Percentiles rank a stretch among this genome's conserved stretches.
Conservation (phyloP, 2,797 vertebrate species). For the Falco naumanni region DNA sequence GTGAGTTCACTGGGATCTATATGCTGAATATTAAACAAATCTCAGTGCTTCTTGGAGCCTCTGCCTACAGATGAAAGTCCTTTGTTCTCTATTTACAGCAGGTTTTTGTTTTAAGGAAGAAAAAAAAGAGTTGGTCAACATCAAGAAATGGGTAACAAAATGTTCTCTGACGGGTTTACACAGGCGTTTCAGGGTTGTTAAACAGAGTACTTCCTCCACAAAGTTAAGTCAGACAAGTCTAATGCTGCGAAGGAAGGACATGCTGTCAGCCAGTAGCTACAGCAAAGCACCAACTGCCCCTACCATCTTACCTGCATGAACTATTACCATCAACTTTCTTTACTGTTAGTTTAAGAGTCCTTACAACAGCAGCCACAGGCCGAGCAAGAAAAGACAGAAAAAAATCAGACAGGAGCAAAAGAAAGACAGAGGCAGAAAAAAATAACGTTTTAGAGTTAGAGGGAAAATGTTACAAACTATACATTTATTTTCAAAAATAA, state of each 20-base stretch:
- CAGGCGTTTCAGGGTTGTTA: slow-evolving; percentile 28
- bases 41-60: background rate
- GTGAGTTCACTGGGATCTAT: background rate
- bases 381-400: slow-evolving; percentile 84
- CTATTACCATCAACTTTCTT: slow-evolving; percentile 91
- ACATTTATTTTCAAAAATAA: slow-evolving; percentile 29
- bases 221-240: slow-evolving; percentile 43
- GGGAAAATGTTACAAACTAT: slow-evolving; percentile 21
- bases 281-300: slow-evolving; percentile 73
- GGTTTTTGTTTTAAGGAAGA: background rate
- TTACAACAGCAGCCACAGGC: slow-evolving; percentile 79
- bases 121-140: background rate
- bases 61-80: background rate
- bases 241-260: slow-evolving; percentile 22
- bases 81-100: background rate
- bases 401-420: slow-evolving; percentile 73
- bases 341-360: slow-evolving; percentile 91
- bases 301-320: slow-evolving; percentile 88
- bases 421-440: slow-evolving; percentile 69
- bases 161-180: slow-evolving; percentile 12
- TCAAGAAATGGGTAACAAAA: background rate
- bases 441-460: slow-evolving; percentile 51
- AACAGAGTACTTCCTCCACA: background rate
- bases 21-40: background rate
- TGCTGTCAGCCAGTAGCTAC: slow-evolving; percentile 59